Evolutionary conservation across 1,140 invertebrate species (phyloP).

Genomic region (Pachypeltis micranthus): DNA sequence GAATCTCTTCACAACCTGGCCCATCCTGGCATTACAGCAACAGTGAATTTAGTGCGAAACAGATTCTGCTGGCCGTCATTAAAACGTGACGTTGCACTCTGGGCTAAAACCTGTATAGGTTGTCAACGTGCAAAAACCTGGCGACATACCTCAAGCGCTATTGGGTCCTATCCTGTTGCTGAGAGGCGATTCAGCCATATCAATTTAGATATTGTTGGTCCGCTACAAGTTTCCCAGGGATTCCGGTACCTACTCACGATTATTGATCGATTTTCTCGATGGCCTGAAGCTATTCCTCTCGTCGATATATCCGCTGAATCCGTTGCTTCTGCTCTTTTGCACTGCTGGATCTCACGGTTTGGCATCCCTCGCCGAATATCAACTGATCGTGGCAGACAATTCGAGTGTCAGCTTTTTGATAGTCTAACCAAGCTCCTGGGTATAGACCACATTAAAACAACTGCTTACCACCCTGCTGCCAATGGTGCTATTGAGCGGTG

Average conservation of each 20-base stretch:
- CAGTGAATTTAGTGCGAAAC: constrained; percentile 14
- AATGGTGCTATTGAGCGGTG: no score
- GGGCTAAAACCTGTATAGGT: no score
- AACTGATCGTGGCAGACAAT: background rate
- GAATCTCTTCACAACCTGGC: constrained; percentile 29
- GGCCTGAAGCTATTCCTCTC: no score
- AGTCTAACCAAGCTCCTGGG: background rate
- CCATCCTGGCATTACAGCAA: constrained; percentile 31
- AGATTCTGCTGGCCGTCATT: constrained; percentile 2
- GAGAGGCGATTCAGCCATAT: no score
- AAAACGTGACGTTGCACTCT: no score
- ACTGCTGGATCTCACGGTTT: background rate
- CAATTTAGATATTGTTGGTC: no score
- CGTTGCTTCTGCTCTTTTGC: background rate
- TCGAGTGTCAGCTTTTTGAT: background rate
- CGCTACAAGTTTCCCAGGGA: background rate
- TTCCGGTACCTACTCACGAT: background rate
- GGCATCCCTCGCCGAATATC: background rate
- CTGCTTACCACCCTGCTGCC: no score
- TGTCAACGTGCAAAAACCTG: no score
- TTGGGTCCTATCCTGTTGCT: no score
- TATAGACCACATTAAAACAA: no score
- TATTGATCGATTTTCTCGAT: background rate
- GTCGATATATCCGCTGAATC: background rate
- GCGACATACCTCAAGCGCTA: no score